phyloP scores from a whole-genome alignment of 2,797 vertebrate species.

The Sebastes kiyomatsui region DNA sequence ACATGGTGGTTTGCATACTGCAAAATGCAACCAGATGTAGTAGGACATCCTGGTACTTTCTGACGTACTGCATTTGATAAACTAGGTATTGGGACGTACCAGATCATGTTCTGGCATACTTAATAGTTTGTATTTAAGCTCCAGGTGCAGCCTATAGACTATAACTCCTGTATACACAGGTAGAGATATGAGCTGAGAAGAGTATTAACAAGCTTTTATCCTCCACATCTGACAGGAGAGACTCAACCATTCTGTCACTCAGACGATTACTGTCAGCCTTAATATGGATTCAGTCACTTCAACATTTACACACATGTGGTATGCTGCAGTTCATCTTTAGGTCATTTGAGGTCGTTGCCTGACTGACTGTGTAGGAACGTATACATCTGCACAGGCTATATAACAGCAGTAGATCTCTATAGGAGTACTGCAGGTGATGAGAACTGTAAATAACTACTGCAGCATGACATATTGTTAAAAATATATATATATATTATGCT shows the following conservation, averaged over 20 bases:
- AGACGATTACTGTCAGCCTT: slow-evolving; percentile 30
- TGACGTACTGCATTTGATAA: no score
- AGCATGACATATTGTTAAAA: neutral
- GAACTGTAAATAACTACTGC: neutral
- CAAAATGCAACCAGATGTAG: no score
- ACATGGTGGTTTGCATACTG: no score
- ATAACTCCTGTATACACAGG: neutral
- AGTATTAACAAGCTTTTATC: slow-evolving; percentile 7
- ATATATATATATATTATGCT: no score
- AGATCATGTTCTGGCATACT: no score
- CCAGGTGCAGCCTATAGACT: neutral
- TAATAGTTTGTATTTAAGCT: neutral
- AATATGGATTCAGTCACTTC: slow-evolving; percentile 10
- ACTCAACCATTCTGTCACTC: slow-evolving; percentile 13
- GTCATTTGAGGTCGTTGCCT: slow-evolving; percentile 10
- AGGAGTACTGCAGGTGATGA: neutral
- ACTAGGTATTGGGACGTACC: no score
- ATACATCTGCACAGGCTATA: neutral
- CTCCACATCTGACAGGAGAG: slow-evolving; percentile 11
- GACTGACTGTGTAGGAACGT: neutral
- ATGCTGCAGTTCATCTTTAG: slow-evolving; percentile 8
- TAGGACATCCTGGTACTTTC: no score
- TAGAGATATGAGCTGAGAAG: neutral
- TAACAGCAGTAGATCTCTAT: neutral
- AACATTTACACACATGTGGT: neutral